Conservation (phyloP, 2,113 vertebrate genomes). For the Megaceryle torquata region DNA sequence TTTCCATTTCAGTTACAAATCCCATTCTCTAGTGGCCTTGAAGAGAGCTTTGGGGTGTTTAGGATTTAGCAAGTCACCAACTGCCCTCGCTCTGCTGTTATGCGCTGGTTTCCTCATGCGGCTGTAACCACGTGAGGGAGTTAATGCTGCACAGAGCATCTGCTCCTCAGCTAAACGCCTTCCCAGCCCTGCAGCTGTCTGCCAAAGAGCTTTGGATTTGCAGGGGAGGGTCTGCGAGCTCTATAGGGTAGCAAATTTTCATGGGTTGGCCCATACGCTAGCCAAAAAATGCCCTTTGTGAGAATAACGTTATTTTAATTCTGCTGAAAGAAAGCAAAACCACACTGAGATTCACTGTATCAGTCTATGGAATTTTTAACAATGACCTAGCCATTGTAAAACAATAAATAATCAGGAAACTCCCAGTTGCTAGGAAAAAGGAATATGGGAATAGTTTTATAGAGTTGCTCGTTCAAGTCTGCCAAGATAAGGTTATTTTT, state of each 20-base stretch:
- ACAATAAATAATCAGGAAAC: neutral
- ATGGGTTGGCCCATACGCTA: neutral
- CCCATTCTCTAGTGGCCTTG: neutral
- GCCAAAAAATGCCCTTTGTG: neutral
- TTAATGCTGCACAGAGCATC: constrained; percentile 43
- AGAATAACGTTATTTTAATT: neutral
- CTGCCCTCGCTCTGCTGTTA: neutral
- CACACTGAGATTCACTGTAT: neutral
- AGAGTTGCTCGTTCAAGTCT: neutral
- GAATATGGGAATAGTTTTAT: neutral
- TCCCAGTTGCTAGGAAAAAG: neutral
- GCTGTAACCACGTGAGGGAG: constrained; percentile 32
- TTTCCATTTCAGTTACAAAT: neutral
- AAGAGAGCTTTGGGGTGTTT: neutral
- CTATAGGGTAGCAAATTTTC: neutral
- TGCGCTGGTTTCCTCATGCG: neutral
- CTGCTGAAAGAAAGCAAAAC: neutral
- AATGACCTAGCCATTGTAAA: neutral
- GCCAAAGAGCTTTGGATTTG: neutral
- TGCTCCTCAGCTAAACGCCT: constrained; percentile 13
- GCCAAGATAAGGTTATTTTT: neutral
- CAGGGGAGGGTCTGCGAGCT: neutral
- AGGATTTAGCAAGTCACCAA: constrained; percentile 1
- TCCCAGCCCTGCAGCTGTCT: constrained; percentile 24
- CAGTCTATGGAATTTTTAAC: neutral